Conservation (phyloP, 2,113 vertebrate species). For the Poicephalus gulielmi region DNA sequence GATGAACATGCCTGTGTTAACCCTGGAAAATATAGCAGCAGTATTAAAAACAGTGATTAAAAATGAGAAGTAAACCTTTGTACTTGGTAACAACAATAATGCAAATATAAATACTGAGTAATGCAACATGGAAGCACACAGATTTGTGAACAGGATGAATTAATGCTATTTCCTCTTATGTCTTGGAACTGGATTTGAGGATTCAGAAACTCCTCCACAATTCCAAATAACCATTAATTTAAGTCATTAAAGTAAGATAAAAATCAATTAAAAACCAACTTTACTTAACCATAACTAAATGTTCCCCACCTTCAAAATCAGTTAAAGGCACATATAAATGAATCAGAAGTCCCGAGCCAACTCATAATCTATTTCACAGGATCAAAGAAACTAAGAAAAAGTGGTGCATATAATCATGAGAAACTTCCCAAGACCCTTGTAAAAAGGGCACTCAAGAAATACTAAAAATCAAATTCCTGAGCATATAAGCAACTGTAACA, state of each 20-base stretch:
- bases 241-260: not conserved
- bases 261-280: not conserved
- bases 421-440: not conserved
- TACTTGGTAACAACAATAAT: not conserved
- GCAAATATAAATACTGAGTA: not conserved
- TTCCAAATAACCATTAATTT: not conserved
- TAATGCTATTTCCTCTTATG: not conserved
- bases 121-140: not conserved
- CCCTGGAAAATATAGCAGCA: not conserved
- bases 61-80: not conserved
- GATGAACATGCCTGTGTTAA: not conserved
- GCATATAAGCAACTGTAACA: not conserved
- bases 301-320: not conserved
- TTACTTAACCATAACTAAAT: not conserved
- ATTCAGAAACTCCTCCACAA: not conserved
- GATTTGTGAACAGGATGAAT: not conserved
- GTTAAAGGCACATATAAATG: not conserved
- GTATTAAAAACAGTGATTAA: not conserved
- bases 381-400: not conserved
- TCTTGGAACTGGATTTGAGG: not conserved
- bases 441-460: not conserved
- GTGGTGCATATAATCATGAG: not conserved
- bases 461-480: not conserved
- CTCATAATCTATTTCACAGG: not conserved
- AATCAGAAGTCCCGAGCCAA: not conserved